Base-by-base conservation (phyloP, 2,113 vertebrate species). In the Mohoua ochrocephala region DNA sequence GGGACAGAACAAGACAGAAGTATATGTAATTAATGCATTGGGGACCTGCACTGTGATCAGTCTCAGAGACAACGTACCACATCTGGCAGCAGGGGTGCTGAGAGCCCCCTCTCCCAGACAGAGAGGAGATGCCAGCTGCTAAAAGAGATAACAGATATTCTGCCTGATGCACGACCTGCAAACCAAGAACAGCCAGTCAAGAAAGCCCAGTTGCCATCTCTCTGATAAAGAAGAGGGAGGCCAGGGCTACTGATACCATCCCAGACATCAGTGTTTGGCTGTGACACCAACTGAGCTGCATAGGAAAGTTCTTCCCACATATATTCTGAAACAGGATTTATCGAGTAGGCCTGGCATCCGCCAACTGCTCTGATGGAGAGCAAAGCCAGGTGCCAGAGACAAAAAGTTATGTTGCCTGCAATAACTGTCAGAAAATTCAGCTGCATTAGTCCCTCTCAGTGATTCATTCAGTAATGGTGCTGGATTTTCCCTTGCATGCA, bases 201-300 rank as follows among this genome's bases (percentile, higher is more conserved):
- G 82, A 59, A 39, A 73, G 11, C 24, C 30, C 45, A 49, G n/a
- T 16, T 54, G 24, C 15, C 14, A 1, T 24, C 6, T 64, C 18
- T 24, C 21, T 75, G 45, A 35, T 13, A 39, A 11, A 23, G 37
- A 31, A 22, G 12, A 22, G 21, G 8, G 49, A 44, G 45, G 26
- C 30, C 42, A 33, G 67, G 57, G 37, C 44, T 82, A 15, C n/a
- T 5, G 6, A 11, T 13, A 21, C 23, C 42, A 30, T 11, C n/a
- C 41, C 2, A 1, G 23, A 8, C 3, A 6, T 20, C 33, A 52
- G 37, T 1, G 1, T 18, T 54, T 65, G 56, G 11, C 47, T 17
- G 8, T 33, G 47, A 70, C 56, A 60, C 27, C 37, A 79, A 35
- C 19, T 27, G 15, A 74, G 31, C 47, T 56, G 30, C 31, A 31